Base-by-base conservation (phyloP, 2,113 vertebrate species). In the Cichladusa arquata region DNA sequence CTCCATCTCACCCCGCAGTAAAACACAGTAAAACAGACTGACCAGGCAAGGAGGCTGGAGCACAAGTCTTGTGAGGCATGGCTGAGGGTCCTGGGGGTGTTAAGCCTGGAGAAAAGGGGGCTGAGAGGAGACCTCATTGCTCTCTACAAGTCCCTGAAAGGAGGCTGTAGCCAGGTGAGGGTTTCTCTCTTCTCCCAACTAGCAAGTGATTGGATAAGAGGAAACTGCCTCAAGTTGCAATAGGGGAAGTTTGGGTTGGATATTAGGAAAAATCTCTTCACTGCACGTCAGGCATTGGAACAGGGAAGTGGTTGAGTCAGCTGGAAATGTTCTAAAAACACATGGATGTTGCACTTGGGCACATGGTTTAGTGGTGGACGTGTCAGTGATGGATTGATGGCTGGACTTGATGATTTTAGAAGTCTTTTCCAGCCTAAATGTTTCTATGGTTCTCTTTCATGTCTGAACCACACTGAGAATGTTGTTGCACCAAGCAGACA, bases 401-500 rank as follows among this genome's bases (percentile, higher is more conserved):
- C 18, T 31, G 25, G 29, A 25, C 17, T 12, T 34, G 8, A 31
- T 45, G 56, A 57, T 14, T 56, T 42, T 26, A 48, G 57, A 72
- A 48, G 13, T 48, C 25, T 64, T 62, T 48, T 48, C 34, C 48
- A 48, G 48, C 57, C 42, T 48, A 16, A 45, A 24, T 61, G 5
- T 31, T 34, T 8, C 40, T 54, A 0, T 14, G n/a, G 17, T 42
- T 71, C 42, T 31, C 0, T 38, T 71, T 82, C 44, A 45, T 6
- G 0, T 23, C 53, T 51, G 53, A 76, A 19, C 36, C 4, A 2
- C 1, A 1, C 18, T 15, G 53, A n/a, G 34, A 88, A 51, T 34
- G 17, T 16, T 13, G 26, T 57, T 65, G 24, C 34, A 8, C 31
- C 8, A 24, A 66, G n/a, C 19, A 20, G 36, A 38, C 10, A 38